Evolutionary conservation across 2,113 vertebrate genomes (phyloP).

Genomic region (Seriola aureovittata): DNA sequence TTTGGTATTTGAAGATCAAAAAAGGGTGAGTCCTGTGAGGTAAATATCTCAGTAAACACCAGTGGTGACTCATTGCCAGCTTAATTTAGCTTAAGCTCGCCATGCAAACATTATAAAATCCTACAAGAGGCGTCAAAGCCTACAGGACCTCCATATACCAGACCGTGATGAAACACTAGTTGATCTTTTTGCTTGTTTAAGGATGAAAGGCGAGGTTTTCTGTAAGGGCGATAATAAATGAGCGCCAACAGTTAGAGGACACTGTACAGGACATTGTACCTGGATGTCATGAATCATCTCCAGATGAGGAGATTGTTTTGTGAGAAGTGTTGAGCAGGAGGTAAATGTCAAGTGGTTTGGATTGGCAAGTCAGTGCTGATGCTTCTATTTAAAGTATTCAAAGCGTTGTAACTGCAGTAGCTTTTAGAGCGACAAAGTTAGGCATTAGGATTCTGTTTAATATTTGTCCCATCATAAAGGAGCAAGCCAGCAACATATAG

Average conservation of each 20-base stretch:
- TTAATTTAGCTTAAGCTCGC: not conserved
- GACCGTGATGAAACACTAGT: not conserved
- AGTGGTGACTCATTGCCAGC: not conserved
- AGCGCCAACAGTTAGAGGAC: not conserved
- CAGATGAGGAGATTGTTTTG: not conserved
- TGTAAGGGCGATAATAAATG: not conserved
- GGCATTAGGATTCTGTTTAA: too few species aligned
- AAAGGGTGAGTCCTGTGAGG: not conserved
- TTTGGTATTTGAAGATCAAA: not conserved
- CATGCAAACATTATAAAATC: too few species aligned
- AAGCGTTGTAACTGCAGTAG: not conserved
- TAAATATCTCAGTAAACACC: slow-evolving; percentile 1
- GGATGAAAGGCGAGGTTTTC: slow-evolving; percentile 9
- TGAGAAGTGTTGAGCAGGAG: not conserved
- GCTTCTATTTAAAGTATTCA: not conserved
- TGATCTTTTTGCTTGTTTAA: not conserved
- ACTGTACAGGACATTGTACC: not conserved
- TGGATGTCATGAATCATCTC: not conserved
- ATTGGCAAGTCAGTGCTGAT: too few species aligned
- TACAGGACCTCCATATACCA: not conserved
- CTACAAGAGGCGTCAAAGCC: too few species aligned
- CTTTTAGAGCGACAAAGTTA: not conserved
- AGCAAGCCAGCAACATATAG: too few species aligned
- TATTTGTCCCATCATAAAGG: too few species aligned
- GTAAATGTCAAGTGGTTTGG: too few species aligned